These are phyloP conservation scores for Melopsittacus undulatus DNA, from an alignment of 2,797 vertebrate genomes.

Conservation along the genomic window DNA sequence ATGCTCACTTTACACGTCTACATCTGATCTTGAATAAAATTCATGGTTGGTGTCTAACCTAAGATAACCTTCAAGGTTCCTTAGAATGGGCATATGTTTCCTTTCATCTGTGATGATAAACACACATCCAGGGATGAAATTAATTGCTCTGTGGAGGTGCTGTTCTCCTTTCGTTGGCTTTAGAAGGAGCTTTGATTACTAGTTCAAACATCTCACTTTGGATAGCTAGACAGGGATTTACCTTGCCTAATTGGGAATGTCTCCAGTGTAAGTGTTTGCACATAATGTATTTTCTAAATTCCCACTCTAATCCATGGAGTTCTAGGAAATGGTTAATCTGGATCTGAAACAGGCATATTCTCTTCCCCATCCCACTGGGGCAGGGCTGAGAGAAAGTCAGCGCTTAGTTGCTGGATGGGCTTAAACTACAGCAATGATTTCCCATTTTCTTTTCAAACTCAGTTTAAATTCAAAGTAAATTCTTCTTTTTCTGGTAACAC, in stretches of 20 bases:
- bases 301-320: not conserved
- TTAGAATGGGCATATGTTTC: not conserved
- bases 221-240: not conserved
- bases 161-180: not conserved
- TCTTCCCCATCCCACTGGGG: not conserved
- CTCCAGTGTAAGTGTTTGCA: not conserved
- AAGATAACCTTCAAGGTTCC: not conserved
- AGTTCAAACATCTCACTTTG: not conserved
- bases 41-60: not conserved
- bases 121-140: not conserved
- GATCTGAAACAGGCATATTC: not conserved
- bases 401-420: not conserved
- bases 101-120: not conserved
- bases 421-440: not conserved
- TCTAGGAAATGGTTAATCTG: not conserved
- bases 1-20: not conserved
- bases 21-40: not conserved
- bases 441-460: not conserved
- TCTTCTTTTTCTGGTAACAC: not conserved
- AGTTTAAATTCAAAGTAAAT: not conserved
- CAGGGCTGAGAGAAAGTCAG: not conserved
- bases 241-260: not conserved
- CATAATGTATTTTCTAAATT: not conserved
- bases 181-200: not conserved
- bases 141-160: not conserved